Percentiles rank a stretch among this genome's conserved stretches.
These are phyloP conservation scores for Hylomyscus alleni DNA, from an alignment of 2,797 vertebrate genomes.

Conservation along the genomic window DNA sequence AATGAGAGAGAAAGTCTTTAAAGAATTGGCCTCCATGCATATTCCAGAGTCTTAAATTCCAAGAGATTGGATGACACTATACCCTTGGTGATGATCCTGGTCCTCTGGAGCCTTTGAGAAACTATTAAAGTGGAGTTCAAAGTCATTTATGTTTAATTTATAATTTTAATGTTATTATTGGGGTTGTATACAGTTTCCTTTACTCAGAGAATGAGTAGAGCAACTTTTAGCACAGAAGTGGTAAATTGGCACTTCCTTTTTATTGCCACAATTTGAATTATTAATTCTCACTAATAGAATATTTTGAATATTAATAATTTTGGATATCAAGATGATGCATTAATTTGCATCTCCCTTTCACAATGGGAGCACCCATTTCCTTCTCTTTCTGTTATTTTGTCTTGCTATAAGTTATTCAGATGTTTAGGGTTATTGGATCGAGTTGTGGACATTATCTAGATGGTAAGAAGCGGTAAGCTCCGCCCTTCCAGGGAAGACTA, in stretches of 20 bases:
- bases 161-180: slow-evolving; percentile 9
- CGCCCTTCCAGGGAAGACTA: background rate
- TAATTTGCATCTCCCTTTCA: background rate
- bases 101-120: background rate
- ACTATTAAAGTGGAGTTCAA: slow-evolving; percentile 20
- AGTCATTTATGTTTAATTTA: slow-evolving; percentile 31
- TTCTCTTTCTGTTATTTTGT: background rate
- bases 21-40: background rate
- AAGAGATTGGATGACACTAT: background rate
- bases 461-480: background rate
- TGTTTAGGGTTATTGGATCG: slow-evolving; percentile 2
- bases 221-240: background rate
- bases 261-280: background rate
- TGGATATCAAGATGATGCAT: background rate
- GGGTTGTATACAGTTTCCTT: slow-evolving; percentile 27
- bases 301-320: background rate
- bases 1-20: background rate
- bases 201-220: slow-evolving; percentile 8
- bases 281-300: slow-evolving; percentile 12
- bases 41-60: background rate
- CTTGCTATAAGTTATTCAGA: slow-evolving; percentile 36
- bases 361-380: background rate
- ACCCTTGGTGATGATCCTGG: background rate
- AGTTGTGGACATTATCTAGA: slow-evolving; percentile 38
- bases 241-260: background rate